phyloP scores from a whole-genome alignment of 2,797 vertebrate genomes.

The Lithobates sylvaticus region DNA sequence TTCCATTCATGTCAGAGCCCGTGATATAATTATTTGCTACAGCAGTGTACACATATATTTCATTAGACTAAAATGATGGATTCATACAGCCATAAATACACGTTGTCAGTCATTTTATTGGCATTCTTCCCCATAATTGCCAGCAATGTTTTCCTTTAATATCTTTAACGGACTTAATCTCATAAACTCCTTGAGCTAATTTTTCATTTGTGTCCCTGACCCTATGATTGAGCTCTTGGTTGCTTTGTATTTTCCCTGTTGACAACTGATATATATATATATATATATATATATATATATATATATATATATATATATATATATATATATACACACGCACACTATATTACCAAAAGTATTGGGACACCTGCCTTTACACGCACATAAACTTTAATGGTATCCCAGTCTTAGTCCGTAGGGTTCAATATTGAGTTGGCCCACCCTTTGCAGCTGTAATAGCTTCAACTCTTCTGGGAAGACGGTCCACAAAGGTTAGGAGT shows the following conservation, averaged over 20 bases:
- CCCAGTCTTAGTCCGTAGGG: no score
- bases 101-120: conserved; percentile 39
- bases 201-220: conserved; percentile 19
- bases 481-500: no score
- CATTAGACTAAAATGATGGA: conserved; percentile 42
- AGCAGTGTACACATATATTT: conserved; percentile 32
- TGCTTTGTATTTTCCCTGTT: background rate
- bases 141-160: conserved; percentile 31
- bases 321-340: no score
- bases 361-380: no score
- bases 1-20: conserved; percentile 24
- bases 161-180: conserved; percentile 25
- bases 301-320: background rate
- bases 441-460: no score
- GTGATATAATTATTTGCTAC: conserved; percentile 39
- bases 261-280: background rate
- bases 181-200: background rate
- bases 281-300: background rate
- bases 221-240: background rate
- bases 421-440: no score
- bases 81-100: conserved; percentile 34
- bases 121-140: conserved; percentile 18
- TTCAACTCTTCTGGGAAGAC: no score
- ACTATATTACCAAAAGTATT: no score
- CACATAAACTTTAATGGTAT: no score